A percentile compares a stretch with the other conserved stretches of the same genome.
phyloP scores from a whole-genome alignment of 1,140 invertebrate species.

The Lepidurus couesii region DNA sequence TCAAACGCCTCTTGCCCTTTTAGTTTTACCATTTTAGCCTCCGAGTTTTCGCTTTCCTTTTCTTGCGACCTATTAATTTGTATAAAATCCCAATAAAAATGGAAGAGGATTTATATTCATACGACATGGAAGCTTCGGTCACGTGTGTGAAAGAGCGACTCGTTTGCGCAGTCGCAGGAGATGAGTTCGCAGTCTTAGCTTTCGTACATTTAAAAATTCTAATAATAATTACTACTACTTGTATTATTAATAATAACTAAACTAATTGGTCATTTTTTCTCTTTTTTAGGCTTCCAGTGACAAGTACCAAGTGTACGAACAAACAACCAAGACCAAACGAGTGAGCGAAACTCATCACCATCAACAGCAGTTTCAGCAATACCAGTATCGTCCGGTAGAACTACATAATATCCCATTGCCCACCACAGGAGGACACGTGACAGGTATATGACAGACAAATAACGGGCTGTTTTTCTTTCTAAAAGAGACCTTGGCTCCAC shows the following conservation, averaged over 20 bases:
- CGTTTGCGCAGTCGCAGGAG: neutral
- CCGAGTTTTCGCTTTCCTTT: neutral
- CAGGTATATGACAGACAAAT: constrained; percentile 49
- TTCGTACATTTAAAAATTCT: neutral
- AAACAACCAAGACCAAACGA: constrained; percentile 38
- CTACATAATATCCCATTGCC: constrained; percentile 67
- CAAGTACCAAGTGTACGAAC: constrained; percentile 41
- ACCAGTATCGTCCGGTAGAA: constrained; percentile 55
- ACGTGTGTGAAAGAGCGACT: neutral
- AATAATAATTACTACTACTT: constrained; percentile 22
- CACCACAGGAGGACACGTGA: constrained; percentile 62
- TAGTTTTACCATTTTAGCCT: neutral
- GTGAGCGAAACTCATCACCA: constrained; percentile 8
- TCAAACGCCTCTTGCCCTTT: neutral
- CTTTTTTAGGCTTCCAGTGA: constrained; percentile 42
- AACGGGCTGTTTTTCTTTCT: neutral
- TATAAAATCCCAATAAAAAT: neutral
- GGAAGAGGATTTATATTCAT: neutral
- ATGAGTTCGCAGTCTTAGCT: neutral
- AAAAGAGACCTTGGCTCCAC: neutral
- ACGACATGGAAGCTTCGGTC: constrained; percentile 2
- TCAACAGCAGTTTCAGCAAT: neutral
- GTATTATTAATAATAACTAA: neutral
- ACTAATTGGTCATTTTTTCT: constrained; percentile 17
- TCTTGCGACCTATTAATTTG: neutral